These are phyloP conservation scores for Aldabrachelys gigantea DNA, from an alignment of 2,113 vertebrate species.

Conservation along the genomic window DNA sequence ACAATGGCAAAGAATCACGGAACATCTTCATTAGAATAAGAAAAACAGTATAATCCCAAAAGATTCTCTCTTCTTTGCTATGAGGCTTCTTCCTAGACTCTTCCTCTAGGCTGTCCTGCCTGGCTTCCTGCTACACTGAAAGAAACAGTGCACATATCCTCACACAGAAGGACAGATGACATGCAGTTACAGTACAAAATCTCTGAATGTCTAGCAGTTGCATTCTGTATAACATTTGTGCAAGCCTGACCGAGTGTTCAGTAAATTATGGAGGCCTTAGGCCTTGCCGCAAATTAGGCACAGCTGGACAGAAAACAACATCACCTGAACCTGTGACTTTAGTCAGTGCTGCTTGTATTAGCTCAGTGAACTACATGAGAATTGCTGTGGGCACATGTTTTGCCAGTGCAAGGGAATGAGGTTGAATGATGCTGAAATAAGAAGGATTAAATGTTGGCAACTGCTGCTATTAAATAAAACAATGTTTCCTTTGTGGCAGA, in stretches of 20 bases:
- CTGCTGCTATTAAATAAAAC: constrained; percentile 46
- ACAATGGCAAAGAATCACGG: neutral
- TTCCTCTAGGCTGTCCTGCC: neutral
- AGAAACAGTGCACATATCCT: neutral
- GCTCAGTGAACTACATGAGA: constrained; percentile 22
- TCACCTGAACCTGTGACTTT: neutral
- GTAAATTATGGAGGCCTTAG: neutral
- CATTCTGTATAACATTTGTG: neutral
- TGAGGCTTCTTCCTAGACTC: neutral
- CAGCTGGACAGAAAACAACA: neutral
- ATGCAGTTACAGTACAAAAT: neutral
- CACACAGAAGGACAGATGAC: neutral
- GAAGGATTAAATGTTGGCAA: constrained; percentile 48
- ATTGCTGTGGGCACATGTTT: neutral
- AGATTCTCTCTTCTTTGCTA: neutral
- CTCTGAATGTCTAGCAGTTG: neutral
- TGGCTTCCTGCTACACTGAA: neutral
- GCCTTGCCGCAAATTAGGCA: neutral
- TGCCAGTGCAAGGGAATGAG: constrained; percentile 27
- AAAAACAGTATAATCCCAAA: neutral
- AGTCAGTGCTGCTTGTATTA: neutral
- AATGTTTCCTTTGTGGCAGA: neutral
- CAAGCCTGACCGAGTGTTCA: neutral
- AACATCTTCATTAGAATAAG: neutral
- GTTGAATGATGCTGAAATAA: constrained; percentile 40